phyloP scores from a whole-genome alignment of 2,797 vertebrate species.

The Enteromius afrohamiltoni region DNA sequence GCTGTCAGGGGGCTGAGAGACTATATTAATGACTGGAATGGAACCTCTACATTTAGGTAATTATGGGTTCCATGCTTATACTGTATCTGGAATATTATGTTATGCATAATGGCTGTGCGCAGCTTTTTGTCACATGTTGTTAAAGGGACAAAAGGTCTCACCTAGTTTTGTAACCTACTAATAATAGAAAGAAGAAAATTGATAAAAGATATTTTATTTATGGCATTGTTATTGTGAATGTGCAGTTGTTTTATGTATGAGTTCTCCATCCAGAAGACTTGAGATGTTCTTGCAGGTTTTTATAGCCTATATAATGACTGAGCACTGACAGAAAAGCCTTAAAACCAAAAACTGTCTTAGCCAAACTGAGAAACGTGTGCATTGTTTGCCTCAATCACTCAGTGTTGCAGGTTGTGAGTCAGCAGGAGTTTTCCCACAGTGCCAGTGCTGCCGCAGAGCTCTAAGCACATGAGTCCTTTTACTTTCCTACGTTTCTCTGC shows the following conservation, averaged over 20 bases:
- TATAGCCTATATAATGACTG: background rate
- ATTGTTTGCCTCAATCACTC: constrained; percentile 2
- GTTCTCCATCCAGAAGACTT: background rate
- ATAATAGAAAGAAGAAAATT: constrained; percentile 7
- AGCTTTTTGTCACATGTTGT: constrained; percentile 35
- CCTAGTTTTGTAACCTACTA: constrained; percentile 42
- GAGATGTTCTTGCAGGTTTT: background rate
- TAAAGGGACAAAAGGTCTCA: constrained; percentile 40
- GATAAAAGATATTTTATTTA: background rate
- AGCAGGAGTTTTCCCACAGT: constrained; percentile 30
- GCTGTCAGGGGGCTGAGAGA: constrained; percentile 51
- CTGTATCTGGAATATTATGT: constrained; percentile 33
- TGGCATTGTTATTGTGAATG: background rate
- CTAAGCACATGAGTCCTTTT: constrained; percentile 12
- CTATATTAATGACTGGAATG: constrained; percentile 42
- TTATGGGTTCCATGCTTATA: constrained; percentile 48
- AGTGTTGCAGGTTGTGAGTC: constrained; percentile 14
- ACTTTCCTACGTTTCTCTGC: no score
- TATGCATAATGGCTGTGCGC: constrained; percentile 32
- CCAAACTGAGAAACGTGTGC: background rate
- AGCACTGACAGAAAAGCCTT: background rate
- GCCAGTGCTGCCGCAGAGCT: constrained; percentile 20
- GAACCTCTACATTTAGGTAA: constrained; percentile 49
- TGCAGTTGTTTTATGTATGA: background rate
- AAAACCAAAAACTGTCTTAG: background rate